Conservation (phyloP, 2,113 vertebrate species). For the Mohoua ochrocephala region DNA sequence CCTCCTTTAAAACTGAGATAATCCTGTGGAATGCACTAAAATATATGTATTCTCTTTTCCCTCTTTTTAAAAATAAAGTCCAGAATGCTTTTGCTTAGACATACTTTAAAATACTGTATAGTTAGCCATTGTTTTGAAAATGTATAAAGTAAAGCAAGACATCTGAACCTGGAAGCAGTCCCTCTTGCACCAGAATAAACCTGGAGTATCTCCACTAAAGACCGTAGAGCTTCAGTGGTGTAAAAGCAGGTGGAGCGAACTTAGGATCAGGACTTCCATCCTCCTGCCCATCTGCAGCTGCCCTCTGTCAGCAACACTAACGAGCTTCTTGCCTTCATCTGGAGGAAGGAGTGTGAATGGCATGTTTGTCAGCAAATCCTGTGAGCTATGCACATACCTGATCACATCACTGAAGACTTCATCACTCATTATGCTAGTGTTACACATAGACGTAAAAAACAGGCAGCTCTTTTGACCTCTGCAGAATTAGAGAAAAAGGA, state of each 20-base stretch:
- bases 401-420: not conserved
- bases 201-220: not conserved
- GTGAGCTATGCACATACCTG: not conserved
- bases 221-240: not conserved
- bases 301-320: not conserved
- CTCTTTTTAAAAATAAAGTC: conserved; percentile 24
- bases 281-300: not conserved
- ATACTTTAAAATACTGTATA: not conserved
- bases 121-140: not conserved
- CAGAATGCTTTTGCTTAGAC: not conserved
- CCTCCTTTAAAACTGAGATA: not conserved
- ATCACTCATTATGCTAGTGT: not conserved
- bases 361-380: not conserved
- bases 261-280: not conserved
- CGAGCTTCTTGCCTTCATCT: not conserved
- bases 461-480: not conserved
- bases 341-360: not conserved
- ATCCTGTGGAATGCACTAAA: not conserved
- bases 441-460: not conserved
- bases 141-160: not conserved
- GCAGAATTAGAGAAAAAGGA: not conserved
- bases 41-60: not conserved
- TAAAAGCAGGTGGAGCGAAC: not conserved
- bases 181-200: not conserved
- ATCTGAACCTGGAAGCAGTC: not conserved